phyloP scores from a whole-genome alignment of 2,888 invertebrate genomes.

The Augochlorella aurata region DNA sequence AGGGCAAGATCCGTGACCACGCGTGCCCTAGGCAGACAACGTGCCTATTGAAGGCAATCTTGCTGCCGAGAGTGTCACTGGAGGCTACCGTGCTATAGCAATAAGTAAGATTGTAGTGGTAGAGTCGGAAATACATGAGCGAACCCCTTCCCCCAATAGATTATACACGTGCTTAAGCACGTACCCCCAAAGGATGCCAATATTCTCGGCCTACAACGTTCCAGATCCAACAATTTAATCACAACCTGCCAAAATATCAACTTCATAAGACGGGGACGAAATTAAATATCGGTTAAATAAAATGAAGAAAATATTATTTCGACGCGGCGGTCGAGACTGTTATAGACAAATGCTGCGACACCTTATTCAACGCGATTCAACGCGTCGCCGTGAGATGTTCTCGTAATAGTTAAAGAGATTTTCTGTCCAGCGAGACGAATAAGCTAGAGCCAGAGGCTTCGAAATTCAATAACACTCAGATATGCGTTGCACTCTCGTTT shows the following conservation, averaged over 20 bases:
- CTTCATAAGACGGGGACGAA: too few relatives aligned
- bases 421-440: constrained; percentile 37
- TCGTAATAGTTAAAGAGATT: constrained; percentile 62
- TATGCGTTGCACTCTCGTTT: constrained; percentile 6
- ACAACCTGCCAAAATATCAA: not conserved
- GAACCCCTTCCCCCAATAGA: constrained; percentile 32
- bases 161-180: constrained; percentile 41
- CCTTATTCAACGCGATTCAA: constrained; percentile 9
- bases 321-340: not conserved
- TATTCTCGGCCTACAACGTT: not conserved
- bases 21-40: not conserved
- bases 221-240: not conserved
- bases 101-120: not conserved
- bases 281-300: not conserved
- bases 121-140: not conserved
- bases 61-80: not conserved
- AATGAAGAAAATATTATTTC: too few relatives aligned
- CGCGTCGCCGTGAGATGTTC: constrained; percentile 28
- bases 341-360: not conserved
- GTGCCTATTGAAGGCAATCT: not conserved
- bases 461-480: constrained; percentile 53
- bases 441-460: constrained; percentile 52
- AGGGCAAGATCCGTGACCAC: not conserved
- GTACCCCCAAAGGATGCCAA: not conserved
- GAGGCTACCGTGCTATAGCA: not conserved